Evolutionary conservation across 1,140 invertebrate species (phyloP).

Genomic region (Drosophila aff.): DNA sequence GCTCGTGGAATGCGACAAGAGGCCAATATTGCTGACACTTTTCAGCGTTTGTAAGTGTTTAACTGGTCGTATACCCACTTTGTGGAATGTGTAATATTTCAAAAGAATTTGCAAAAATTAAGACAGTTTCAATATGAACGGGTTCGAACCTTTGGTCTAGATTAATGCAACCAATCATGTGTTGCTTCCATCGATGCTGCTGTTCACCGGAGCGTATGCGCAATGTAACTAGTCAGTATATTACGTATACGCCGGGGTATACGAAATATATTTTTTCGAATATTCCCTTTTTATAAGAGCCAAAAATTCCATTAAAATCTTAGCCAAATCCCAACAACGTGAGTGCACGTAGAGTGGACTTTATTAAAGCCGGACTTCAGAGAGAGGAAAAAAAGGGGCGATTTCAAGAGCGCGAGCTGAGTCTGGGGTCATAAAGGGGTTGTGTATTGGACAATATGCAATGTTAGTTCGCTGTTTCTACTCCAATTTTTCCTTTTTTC

Average conservation of each 20-base stretch:
- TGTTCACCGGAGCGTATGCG: constrained; percentile 9
- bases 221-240: not conserved
- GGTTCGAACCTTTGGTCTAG: not conserved
- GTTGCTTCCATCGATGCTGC: not conserved
- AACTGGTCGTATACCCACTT: constrained; percentile 26
- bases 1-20: constrained; percentile 1
- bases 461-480: constrained; percentile 30
- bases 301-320: constrained; percentile 21
- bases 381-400: not conserved
- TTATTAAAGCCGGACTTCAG: constrained; percentile 21
- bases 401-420: not conserved
- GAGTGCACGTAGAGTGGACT: constrained; percentile 15
- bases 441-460: constrained; percentile 46
- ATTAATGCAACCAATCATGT: not conserved
- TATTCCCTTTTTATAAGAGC: not conserved
- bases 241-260: not conserved
- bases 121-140: not conserved
- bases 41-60: constrained; percentile 9
- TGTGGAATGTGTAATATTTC: constrained; percentile 2
- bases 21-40: constrained; percentile 13
- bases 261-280: not conserved
- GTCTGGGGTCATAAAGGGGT: constrained; percentile 24
- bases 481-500: constrained; percentile 15
- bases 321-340: constrained; percentile 7
- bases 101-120: not conserved